These are phyloP conservation scores for Cylindroiulus punctatus DNA, from an alignment of 2,888 invertebrate genomes.

Conservation along the genomic window DNA sequence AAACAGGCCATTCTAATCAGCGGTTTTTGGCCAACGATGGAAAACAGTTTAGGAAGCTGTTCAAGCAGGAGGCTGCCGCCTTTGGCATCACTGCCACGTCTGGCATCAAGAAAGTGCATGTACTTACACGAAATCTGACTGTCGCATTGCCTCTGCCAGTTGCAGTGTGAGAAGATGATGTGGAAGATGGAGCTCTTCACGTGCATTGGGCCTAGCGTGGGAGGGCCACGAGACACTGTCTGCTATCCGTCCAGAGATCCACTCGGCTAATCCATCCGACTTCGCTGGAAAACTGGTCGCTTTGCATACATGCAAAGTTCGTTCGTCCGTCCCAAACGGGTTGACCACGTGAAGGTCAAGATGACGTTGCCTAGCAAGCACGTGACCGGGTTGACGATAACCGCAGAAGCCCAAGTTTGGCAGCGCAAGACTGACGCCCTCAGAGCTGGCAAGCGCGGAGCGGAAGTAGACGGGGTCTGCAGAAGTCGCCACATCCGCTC, in stretches of 20 bases:
- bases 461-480: too few relatives aligned
- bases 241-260: too few relatives aligned
- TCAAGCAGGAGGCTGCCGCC: too few relatives aligned
- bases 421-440: too few relatives aligned
- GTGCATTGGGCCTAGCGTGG: constrained; percentile 6
- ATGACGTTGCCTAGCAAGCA: background rate
- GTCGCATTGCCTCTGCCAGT: constrained; percentile 37
- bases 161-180: constrained; percentile 17
- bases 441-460: too few relatives aligned
- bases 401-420: background rate
- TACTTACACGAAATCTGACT: background rate
- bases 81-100: too few relatives aligned
- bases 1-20: too few relatives aligned
- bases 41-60: too few relatives aligned
- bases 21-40: too few relatives aligned
- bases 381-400: constrained; percentile 1
- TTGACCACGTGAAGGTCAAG: constrained; percentile 25
- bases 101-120: background rate
- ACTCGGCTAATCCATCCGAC: background rate
- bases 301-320: background rate
- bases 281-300: background rate
- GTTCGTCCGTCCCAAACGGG: constrained; percentile 24
- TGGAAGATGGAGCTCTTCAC: constrained; percentile 42
- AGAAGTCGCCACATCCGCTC: constrained; percentile 42
- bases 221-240: background rate